Evolutionary conservation across 2,888 invertebrate genomes (phyloP), one percentile per base, ranked within the genome.

Genomic region (Fissipunctia ypsillon): DNA sequence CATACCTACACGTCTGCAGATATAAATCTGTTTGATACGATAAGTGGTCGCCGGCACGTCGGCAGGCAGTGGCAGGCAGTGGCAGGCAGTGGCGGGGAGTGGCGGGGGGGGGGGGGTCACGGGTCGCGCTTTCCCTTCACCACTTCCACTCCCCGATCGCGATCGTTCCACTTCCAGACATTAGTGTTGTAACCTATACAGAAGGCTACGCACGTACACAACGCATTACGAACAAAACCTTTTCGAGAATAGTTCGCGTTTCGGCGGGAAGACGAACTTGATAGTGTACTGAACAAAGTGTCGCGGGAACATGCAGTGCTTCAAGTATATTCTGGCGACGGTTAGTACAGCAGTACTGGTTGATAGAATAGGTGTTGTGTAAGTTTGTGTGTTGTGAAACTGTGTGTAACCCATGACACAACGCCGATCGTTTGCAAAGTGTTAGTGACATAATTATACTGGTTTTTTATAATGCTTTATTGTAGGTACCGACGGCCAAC

Each of bases 71-170:
- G n/a, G n/a, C n/a, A n/a, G n/a, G n/a, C n/a, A n/a, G n/a, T n/a
- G n/a, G n/a, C n/a, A 31, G 4, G 35, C 6, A 25, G 45, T 16
- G 19, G 56, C 43, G 71, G 67, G 70, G 77, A 41, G 66, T 35
- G 66, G 35, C 0, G 5, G 6, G 54, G 4, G 35, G 66, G 35
- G 3, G 5, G 6, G 54, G 4, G 7, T 70, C 86, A 81, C 93
- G 73, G 71, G 69, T 64, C 80, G 66, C 72, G 78, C 87, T 88
- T 89, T 88, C 90, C 69, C 87, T 88, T n/a, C n/a, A n/a, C n/a
- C n/a, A n/a, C n/a, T n/a, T 84, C 86, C 78, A 80, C 85, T 73
- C 38, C 1, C 9, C 70, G 54, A 22, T n/a, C 50, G 35, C 25
- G 68, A 1, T 28, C 41, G 25, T 12, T 41, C 45, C 56, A 31